Percentiles rank a stretch among this genome's conserved stretches.
These are phyloP conservation scores for Sycophila texana DNA, from an alignment of 2,888 invertebrate genomes.

Conservation along the genomic window DNA sequence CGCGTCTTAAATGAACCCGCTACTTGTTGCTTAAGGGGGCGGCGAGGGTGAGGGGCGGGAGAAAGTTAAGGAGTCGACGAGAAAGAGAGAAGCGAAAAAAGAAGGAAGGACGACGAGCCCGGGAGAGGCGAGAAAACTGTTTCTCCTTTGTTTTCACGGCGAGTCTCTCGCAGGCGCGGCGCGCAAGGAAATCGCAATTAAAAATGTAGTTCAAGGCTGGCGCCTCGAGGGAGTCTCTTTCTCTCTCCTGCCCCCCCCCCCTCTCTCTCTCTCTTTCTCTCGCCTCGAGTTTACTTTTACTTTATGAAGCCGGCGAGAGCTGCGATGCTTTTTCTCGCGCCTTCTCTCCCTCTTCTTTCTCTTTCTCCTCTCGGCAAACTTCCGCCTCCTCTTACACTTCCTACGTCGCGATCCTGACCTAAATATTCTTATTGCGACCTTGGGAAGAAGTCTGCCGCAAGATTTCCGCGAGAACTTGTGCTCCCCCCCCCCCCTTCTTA, in stretches of 20 bases:
- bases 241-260: slow-evolving; percentile 48
- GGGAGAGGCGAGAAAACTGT: slow-evolving; percentile 67
- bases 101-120: slow-evolving; percentile 47
- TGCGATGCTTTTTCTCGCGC: slow-evolving; percentile 53
- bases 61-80: slow-evolving; percentile 33
- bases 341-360: slow-evolving; percentile 26
- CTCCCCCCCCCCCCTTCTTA: slow-evolving; percentile 13
- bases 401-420: slow-evolving; percentile 57
- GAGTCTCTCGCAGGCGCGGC: slow-evolving; percentile 58
- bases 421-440: slow-evolving; percentile 59
- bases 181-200: slow-evolving; percentile 71
- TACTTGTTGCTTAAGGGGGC: slow-evolving; percentile 74
- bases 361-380: slow-evolving; percentile 50
- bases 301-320: slow-evolving; percentile 51
- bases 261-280: slow-evolving; percentile 51
- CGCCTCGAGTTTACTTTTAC: slow-evolving; percentile 56
- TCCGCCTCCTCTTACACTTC: slow-evolving; percentile 56
- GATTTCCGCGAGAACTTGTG: slow-evolving; percentile 17
- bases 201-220: slow-evolving; percentile 75
- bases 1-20: slow-evolving; percentile 76
- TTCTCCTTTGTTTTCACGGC: slow-evolving; percentile 74
- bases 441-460: slow-evolving; percentile 34
- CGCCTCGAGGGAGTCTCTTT: slow-evolving; percentile 62
- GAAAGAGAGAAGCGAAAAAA: slow-evolving; percentile 42
- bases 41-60: slow-evolving; percentile 45